A percentile compares a stretch with the other conserved stretches of the same genome.
Conservation (phyloP, 2,888 invertebrate species). For the Andrena fulva region DNA sequence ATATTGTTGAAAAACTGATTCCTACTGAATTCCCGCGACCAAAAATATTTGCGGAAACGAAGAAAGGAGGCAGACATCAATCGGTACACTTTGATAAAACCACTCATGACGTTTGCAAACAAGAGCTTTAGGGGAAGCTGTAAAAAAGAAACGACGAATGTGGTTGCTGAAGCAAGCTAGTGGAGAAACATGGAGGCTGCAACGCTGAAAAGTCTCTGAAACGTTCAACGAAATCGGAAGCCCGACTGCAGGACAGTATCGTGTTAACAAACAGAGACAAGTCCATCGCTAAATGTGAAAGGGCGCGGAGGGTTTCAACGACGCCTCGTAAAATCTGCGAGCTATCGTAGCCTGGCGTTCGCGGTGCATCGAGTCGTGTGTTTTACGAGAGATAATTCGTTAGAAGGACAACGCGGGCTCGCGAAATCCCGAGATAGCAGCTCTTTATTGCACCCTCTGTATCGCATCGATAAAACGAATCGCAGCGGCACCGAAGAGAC, state of each 20-base stretch:
- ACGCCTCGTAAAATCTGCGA: slow-evolving; percentile 36
- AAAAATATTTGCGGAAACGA: background rate
- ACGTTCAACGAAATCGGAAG: slow-evolving; percentile 14
- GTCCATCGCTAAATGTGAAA: background rate
- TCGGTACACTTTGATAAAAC: background rate
- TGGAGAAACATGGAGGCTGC: background rate
- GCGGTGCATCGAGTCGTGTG: slow-evolving; percentile 37
- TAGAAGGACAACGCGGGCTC: slow-evolving; percentile 24
- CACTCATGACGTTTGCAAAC: no score
- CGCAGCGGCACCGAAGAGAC: slow-evolving; percentile 23
- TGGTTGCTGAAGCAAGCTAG: background rate
- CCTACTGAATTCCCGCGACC: background rate
- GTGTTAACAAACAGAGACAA: slow-evolving; percentile 23
- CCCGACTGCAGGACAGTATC: background rate
- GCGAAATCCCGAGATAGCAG: slow-evolving; percentile 8
- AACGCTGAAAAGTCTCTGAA: background rate
- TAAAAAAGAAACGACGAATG: background rate
- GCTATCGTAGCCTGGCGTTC: slow-evolving; percentile 12
- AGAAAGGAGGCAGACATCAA: background rate
- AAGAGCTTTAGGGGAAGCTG: background rate
- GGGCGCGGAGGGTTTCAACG: background rate
- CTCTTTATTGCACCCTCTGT: slow-evolving; percentile 3
- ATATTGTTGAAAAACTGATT: background rate
- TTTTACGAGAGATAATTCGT: slow-evolving; percentile 60
- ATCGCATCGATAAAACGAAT: slow-evolving; percentile 52